A percentile compares a stretch with the other conserved stretches of the same genome.
Evolutionary conservation across 2,888 invertebrate species (phyloP).

Genomic region (Cosmia trapezina): DNA sequence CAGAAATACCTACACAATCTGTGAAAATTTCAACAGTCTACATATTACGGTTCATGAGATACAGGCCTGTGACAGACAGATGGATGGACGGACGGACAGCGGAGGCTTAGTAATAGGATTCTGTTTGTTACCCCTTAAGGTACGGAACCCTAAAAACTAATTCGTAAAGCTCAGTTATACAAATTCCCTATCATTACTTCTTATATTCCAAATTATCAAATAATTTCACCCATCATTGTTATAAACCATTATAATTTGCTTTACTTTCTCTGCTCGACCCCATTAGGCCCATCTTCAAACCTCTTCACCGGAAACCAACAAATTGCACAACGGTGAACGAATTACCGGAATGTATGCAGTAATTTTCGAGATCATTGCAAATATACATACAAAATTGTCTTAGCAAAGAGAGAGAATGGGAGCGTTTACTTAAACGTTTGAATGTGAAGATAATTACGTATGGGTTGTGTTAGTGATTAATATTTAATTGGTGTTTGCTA

Average conservation of each 20-base stretch:
- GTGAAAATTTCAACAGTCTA: no score
- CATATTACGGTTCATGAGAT: no score
- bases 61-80: no score
- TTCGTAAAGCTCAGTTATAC: not conserved
- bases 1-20: no score
- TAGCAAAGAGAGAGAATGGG: conserved; percentile 33
- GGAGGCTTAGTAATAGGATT: no score
- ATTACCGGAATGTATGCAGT: conserved; percentile 47
- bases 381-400: conserved; percentile 58
- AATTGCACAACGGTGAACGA: conserved; percentile 58
- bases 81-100: no score
- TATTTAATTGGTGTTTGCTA: conserved; percentile 32
- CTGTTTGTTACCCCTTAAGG: no score
- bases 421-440: conserved; percentile 28
- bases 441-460: conserved; percentile 33
- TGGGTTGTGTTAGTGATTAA: conserved; percentile 1
- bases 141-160: not conserved
- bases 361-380: conserved; percentile 62
- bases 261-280: conserved; percentile 42
- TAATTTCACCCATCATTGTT: conserved; percentile 31
- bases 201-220: conserved; percentile 28
- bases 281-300: conserved; percentile 38
- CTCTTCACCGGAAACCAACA: conserved; percentile 53
- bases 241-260: conserved; percentile 42
- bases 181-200: conserved; percentile 25